Base-by-base conservation (phyloP, 2,113 vertebrate genomes). In the Lepisosteus osseus region DNA sequence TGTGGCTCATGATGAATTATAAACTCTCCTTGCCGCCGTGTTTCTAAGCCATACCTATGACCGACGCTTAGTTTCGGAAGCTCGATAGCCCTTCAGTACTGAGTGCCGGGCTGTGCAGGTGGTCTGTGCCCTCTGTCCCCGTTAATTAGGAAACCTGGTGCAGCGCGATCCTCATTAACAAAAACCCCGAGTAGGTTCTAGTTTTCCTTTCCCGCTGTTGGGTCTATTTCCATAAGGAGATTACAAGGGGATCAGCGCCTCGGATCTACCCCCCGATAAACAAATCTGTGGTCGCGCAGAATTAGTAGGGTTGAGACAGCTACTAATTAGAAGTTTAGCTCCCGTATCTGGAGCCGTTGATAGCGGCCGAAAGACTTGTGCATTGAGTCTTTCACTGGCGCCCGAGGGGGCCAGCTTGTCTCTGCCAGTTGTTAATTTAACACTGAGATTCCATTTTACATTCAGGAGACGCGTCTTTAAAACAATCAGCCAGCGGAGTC, bases 121-220 rank as follows among this genome's bases (percentile, higher is more conserved):
- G 94, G 94, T 94, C 93, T 84, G 76, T 54, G 55, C 73, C 15
- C 77, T 75, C 77, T 76, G 76, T 82, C 80, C 76, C 71, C 78
- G 80, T 88, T 94, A 95, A 95, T 95, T 91, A 90, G 90, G 82
- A 90, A 92, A 92, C 90, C 90, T 77, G 88, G 85, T 75, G 82
- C 84, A 85, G 80, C 87, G 79, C 90, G 85, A 84, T 80, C 80
- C 88, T 92, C 90, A 90, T 93, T 94, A 93, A 85, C 81, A 69
- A 88, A 29, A 29, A 77, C 77, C 77, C 80, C 69, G 44, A 40
- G 79, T 85, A 85, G 74, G 83, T 80, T 67, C 74, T 29, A 76
- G 51, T 68, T 80, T 80, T 78, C 82, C 74, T 82, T 82, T 79
- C 63, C 80, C 80, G 75, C 86, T 70, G 83, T 74, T 73, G 85